phyloP scores from a whole-genome alignment of 2,888 invertebrate species.

The Xanthostigma xanthostigma region DNA sequence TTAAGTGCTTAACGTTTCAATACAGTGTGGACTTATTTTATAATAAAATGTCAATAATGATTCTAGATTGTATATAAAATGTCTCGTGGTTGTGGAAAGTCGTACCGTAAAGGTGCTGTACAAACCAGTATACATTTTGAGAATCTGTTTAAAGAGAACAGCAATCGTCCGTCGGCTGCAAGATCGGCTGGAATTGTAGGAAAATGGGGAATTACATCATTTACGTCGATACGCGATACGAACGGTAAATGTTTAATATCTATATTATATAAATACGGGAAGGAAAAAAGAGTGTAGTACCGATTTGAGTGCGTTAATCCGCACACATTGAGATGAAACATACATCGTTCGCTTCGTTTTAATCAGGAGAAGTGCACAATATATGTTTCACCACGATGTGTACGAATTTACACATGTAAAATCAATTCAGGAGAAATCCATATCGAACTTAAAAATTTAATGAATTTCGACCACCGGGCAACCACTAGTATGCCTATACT shows the following conservation, averaged over 20 bases:
- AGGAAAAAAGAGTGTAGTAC: no score
- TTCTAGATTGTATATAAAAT: conserved; percentile 15
- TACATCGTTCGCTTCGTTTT: no score
- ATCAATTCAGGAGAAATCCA: no score
- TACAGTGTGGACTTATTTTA: not conserved
- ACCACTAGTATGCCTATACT: no score
- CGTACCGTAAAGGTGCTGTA: conserved; percentile 24
- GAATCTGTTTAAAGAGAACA: conserved; percentile 55
- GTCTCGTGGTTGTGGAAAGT: conserved; percentile 33
- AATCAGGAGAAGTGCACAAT: no score
- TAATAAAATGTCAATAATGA: not conserved
- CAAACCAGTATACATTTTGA: conserved; percentile 48
- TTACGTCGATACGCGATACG: conserved; percentile 73
- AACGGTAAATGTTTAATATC: conserved; percentile 39
- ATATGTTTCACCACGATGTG: no score
- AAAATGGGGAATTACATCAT: conserved; percentile 89
- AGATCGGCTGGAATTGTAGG: conserved; percentile 83
- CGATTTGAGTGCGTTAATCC: no score
- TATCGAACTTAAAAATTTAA: no score
- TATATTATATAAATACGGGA: not conserved
- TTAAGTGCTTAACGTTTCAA: not conserved
- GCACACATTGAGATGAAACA: no score
- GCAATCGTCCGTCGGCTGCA: conserved; percentile 75
- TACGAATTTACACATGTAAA: no score
- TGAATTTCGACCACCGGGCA: no score